Conservation (phyloP, 2,888 invertebrate genomes). For the Brachypterus glaber region DNA sequence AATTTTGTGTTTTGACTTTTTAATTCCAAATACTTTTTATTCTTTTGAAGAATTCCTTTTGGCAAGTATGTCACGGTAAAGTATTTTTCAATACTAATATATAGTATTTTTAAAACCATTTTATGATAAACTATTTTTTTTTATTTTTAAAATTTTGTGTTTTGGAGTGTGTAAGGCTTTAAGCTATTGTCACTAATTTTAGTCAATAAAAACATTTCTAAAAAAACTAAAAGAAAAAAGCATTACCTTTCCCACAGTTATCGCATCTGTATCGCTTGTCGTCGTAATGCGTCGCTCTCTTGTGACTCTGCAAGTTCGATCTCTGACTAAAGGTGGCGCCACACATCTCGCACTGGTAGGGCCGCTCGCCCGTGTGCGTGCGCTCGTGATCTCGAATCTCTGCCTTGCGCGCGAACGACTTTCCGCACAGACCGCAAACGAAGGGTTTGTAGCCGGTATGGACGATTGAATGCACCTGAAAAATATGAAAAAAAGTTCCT, state of each 20-base stretch:
- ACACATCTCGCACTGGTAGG: slow-evolving; percentile 70
- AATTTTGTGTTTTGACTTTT: too few species aligned
- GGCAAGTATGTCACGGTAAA: too few species aligned
- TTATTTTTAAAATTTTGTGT: too few species aligned
- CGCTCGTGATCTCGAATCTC: slow-evolving; percentile 74
- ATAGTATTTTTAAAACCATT: too few species aligned
- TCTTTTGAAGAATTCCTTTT: too few species aligned
- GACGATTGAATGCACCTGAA: slow-evolving; percentile 67
- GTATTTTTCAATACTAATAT: too few species aligned
- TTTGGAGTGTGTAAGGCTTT: too few species aligned
- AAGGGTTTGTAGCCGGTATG: slow-evolving; percentile 67
- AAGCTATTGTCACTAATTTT: too few species aligned
- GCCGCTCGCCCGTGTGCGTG: slow-evolving; percentile 73
- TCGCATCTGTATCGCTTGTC: slow-evolving; percentile 64
- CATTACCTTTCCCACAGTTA: slow-evolving; percentile 57
- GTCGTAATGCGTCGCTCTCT: slow-evolving; percentile 67
- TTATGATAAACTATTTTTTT: too few species aligned
- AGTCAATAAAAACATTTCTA: too few species aligned
- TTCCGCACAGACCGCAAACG: slow-evolving; percentile 59
- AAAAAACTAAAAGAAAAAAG: too few species aligned
- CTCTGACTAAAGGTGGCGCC: slow-evolving; percentile 72
- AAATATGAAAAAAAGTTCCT: slow-evolving; percentile 39
- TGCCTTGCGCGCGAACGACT: slow-evolving; percentile 65
- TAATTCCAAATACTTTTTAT: too few species aligned
- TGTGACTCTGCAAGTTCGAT: slow-evolving; percentile 72